Base-by-base conservation (phyloP, 2,113 vertebrate genomes). In the Plecturocebus donacophilus region DNA sequence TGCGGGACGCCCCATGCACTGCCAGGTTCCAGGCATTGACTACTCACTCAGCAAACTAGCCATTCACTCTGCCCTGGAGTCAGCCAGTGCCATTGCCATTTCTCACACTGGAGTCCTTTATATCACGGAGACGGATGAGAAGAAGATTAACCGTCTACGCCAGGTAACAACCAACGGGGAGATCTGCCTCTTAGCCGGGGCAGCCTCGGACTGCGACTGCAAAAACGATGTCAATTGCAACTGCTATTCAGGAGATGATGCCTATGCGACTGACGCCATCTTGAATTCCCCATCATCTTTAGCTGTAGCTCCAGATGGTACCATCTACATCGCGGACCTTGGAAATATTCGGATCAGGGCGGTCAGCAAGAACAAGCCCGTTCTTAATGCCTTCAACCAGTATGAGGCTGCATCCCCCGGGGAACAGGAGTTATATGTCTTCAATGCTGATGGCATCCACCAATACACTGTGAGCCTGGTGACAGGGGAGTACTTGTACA, bases 161-260 rank as follows among this genome's bases (percentile, higher is more conserved):
- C 98, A 99, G 99, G 99, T 99, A 92, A 99, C 99, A 95, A 99
- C 99, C 86, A 99, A 99, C 19, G 99, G 99, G 92, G 99, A 99
- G 98, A 99, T 99, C 99, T 99, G 99, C 76, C 99, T 99, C 68
- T 98, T 99, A 97, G 99, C 99, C 0, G 99, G 99, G 38, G 99
- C 99, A 30, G 99, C 99, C 93, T 99, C 99, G 0, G 99, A 99
- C 98, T 99, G 99, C 3, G 99, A 99, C 99, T 99, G 99, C 99
- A 99, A 99, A 98, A 99, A 99, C 77, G 99, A 99, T 35, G 99
- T 99, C 98, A 99, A 99, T 98, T 99, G 99, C 98, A 99, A 99
- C 99, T 99, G 99, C 98, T 99, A 99, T 98, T 98, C 99, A 23
- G 99, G 99, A 8, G 99, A 99, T 27, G 99, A 99, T 2, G 99